Evolutionary conservation across 1,140 invertebrate species (phyloP), one percentile per base, ranked within the genome.

Genomic region (Hylyphantes graminicola): DNA sequence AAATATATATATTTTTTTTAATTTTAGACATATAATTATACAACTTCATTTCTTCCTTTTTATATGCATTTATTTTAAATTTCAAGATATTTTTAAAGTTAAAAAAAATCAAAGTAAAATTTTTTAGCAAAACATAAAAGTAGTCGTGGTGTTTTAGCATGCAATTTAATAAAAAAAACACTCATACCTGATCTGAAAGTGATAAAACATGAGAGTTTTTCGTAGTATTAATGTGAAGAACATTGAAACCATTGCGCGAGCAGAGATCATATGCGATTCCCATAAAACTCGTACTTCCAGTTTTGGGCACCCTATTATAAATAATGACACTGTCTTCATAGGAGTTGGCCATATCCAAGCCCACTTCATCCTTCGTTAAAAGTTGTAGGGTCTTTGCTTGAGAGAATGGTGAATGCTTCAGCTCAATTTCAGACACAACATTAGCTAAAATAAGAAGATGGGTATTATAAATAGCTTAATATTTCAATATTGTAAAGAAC

Each of bases 241-340:
- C 95, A 90, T 96, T 94, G 90, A 96, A 99, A 87, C 94, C 93
- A 91, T 99, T 99, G 85, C 91, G 93, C 88, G 95, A 94, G 89
- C 97, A 99, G 19, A 99, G 91, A 91, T 99, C 97, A 90, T 99
- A 99, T 6, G 96, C 96, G 78, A 99, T 93, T 87, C 97, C 97
- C 76, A 98, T 96, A 89, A 99, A 97, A 89, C 97, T 98, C 6
- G 98, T 99, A 8, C 97, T 99, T 7, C 95, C 98, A n/a, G 98
- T 99, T 91, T 99, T 99, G 17, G 98, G 98, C 55, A 99, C 96
- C 89, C 97, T 92, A 90, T 99, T 98, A 90, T 98, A 99, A 86
- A 98, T 95, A 57, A 98, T 92, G 53, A 98, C 92, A 73, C 93
- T 87, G 70, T 90, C 90, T 54, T 92, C 90, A 13, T 59, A 68